A percentile compares a stretch with the other conserved stretches of the same genome.
Evolutionary conservation across 2,113 vertebrate species (phyloP).

Genomic region (Menidia beryllina): DNA sequence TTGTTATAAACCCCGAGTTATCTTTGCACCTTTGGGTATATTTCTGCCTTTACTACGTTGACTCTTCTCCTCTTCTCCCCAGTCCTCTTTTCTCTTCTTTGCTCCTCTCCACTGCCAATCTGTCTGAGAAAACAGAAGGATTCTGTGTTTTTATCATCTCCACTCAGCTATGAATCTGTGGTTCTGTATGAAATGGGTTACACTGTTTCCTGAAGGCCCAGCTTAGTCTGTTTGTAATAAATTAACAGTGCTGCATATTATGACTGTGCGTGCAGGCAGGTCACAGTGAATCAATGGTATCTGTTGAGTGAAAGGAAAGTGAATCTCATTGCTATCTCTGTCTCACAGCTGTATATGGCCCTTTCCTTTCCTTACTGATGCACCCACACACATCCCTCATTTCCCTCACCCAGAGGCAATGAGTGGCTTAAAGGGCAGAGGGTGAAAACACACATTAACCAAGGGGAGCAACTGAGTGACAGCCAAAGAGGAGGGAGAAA

Average conservation of each 20-base stretch:
- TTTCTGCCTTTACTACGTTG: neutral
- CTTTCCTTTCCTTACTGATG: slow-evolving; percentile 27
- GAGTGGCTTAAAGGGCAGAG: slow-evolving; percentile 71
- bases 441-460: slow-evolving; percentile 62
- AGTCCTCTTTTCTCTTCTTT: slow-evolving; percentile 5
- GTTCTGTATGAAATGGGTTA: slow-evolving; percentile 38
- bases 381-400: neutral
- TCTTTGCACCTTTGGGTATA: slow-evolving; percentile 21
- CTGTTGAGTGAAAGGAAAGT: slow-evolving; percentile 34
- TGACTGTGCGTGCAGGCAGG: slow-evolving; percentile 38
- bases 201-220: slow-evolving; percentile 12
- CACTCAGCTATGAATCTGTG: slow-evolving; percentile 28
- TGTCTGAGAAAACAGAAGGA: too few species aligned
- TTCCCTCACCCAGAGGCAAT: slow-evolving; percentile 43
- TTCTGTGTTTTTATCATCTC: slow-evolving; percentile 11
- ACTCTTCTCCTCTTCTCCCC: too few species aligned
- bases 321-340: slow-evolving; percentile 35
- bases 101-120: neutral
- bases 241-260: slow-evolving; percentile 37
- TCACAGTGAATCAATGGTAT: slow-evolving; percentile 57
- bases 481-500: slow-evolving; percentile 29
- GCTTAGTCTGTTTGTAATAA: slow-evolving; percentile 35
- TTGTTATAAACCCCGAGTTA: slow-evolving; percentile 31
- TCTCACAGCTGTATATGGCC: slow-evolving; percentile 41
- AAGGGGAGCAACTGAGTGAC: slow-evolving; percentile 46